Base-by-base conservation (phyloP, 2,113 vertebrate species). In the Oostethus manadensis region DNA sequence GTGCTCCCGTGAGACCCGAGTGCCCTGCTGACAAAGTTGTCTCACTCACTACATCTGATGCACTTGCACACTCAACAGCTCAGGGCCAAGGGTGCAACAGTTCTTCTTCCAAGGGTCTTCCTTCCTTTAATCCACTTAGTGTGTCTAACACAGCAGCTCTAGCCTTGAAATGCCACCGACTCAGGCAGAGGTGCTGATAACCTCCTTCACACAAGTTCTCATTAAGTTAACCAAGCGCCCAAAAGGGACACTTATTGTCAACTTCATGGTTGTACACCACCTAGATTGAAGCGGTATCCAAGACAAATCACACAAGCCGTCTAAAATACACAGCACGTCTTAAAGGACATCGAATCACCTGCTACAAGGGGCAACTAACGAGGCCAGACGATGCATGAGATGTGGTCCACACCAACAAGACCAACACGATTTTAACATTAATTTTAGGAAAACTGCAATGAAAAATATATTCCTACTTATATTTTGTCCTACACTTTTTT, bases 21-120 rank as follows among this genome's bases (percentile, higher is more conserved):
- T 76, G 58, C 73, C 68, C 63, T 60, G 58, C 60, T 43, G 40
- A 79, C 61, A 40, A 23, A 70, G 66, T 49, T 40, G 61, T 63
- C 59, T 48, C 44, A 51, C 68, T 81, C 68, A 44, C 72, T 73
- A 66, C 43, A 58, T 69, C 63, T 61, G 62, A 79, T 63, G 73
- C 63, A 60, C 70, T 78, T 66, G 55, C 64, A 78, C 64, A 74
- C 62, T 64, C 70, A 56, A 51, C 22, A 42, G 70, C 65, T 64
- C 29, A 10, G 59, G 72, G 61, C 66, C 61, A 61, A 78, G 67
- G 64, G 49, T 54, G 51, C 62, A 76, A 51, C 54, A 63, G 45
- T 58, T 70, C 44, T 54, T 48, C 49, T 51, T 62, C 64, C 51
- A 49, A 51, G 66, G 46, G 60, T 50, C 51, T 62, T 58, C 43